A percentile compares a stretch with the other conserved stretches of the same genome.
phyloP scores from a whole-genome alignment of 37 sponge, comb jelly and placozoan genomes.

The Theonella swinhoei region DNA sequence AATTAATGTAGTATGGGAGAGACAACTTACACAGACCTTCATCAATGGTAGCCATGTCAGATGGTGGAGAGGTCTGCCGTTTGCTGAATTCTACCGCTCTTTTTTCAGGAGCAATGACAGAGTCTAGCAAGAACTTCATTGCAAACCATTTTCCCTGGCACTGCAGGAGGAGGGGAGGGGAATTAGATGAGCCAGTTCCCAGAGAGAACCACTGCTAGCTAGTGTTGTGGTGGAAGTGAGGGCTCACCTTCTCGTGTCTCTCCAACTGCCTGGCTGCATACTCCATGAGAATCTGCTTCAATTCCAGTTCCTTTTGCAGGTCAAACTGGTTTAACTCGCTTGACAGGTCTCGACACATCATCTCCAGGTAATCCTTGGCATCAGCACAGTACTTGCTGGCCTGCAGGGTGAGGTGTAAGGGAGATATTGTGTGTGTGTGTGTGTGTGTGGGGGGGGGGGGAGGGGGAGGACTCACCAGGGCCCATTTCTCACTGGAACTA shows the following conservation, averaged over 20 bases:
- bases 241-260: slow-evolving; percentile 70
- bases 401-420: slow-evolving; percentile 9
- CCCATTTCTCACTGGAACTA: slow-evolving; percentile 81
- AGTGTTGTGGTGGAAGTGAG: too few relatives aligned
- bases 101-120: slow-evolving; percentile 49
- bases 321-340: slow-evolving; percentile 80
- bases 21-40: too few relatives aligned
- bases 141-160: slow-evolving; percentile 87
- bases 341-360: slow-evolving; percentile 79
- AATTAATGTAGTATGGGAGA: too few relatives aligned
- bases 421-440: too few relatives aligned
- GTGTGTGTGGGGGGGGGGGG: too few relatives aligned
- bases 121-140: slow-evolving; percentile 71
- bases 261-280: slow-evolving; percentile 70
- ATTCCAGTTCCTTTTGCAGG: slow-evolving; percentile 76
- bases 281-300: slow-evolving; percentile 72
- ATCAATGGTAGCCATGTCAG: too few relatives aligned
- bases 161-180: slow-evolving; percentile 22
- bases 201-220: background rate
- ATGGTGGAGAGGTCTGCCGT: background rate
- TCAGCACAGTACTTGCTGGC: slow-evolving; percentile 76
- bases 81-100: slow-evolving; percentile 77
- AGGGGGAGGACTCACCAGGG: slow-evolving; percentile 69
- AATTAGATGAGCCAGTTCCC: too few relatives aligned
- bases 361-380: slow-evolving; percentile 87